phyloP scores from a whole-genome alignment of 2,797 vertebrate species.

The Lophotriccus pileatus region DNA sequence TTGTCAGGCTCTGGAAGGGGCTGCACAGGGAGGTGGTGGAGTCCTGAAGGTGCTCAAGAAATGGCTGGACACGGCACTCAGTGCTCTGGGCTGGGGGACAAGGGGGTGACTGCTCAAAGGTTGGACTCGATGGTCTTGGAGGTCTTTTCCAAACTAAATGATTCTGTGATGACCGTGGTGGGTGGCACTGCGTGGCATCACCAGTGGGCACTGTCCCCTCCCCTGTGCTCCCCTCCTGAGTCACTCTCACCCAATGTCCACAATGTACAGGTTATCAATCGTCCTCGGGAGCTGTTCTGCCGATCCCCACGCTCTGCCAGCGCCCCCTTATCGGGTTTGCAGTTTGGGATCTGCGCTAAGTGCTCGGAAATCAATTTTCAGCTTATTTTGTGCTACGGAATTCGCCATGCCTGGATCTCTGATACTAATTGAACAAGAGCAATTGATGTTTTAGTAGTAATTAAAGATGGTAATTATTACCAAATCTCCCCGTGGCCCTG shows the following conservation, averaged over 20 bases:
- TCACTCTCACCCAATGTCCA: slow-evolving; percentile 47
- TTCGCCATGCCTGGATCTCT: slow-evolving; percentile 77
- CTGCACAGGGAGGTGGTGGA: neutral
- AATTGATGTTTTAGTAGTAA: slow-evolving; percentile 85
- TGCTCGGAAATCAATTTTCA: slow-evolving; percentile 83
- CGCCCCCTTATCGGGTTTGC: slow-evolving; percentile 74
- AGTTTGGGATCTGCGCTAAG: slow-evolving; percentile 70
- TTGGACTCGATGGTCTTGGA: neutral
- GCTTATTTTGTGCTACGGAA: slow-evolving; percentile 79
- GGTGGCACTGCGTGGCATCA: accelerated
- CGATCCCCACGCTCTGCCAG: slow-evolving; percentile 41
- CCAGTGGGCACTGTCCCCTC: neutral
- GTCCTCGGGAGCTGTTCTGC: slow-evolving; percentile 28
- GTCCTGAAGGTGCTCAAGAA: neutral
- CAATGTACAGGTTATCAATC: slow-evolving; percentile 60
- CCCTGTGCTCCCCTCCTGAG: neutral
- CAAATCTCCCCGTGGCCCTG: slow-evolving; percentile 75
- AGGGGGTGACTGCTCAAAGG: neutral
- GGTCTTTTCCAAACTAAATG: neutral
- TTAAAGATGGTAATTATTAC: slow-evolving; percentile 85
- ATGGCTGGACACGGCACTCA: accelerated
- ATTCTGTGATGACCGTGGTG: accelerated
- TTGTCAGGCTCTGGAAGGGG: accelerated
- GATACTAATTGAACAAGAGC: slow-evolving; percentile 86
- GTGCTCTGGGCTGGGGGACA: neutral